Evolutionary conservation across 2,888 invertebrate species (phyloP), one percentile per base, ranked within the genome.

Genomic region (Pristionchus exspectatus): DNA sequence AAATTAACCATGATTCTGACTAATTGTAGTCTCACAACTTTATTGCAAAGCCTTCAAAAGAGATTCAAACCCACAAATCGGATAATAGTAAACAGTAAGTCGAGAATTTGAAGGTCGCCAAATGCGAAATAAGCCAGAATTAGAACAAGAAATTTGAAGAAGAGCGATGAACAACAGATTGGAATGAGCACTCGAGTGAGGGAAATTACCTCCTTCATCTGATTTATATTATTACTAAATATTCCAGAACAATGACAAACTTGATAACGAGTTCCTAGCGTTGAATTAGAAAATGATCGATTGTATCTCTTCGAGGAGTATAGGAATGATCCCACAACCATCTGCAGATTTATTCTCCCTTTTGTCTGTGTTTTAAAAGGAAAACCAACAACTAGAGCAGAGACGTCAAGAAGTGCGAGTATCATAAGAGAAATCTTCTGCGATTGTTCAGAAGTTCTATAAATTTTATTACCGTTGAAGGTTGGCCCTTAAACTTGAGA

Each of bases 141-240:
- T 7, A 74, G 30, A 38, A 74, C 74, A 9, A 38, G 18, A 38
- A 74, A 74, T 38, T 38, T 33, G 74, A 74, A 33, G 18, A 74
- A 2, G 9, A 74, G 38, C 7, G 74, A 74, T 2, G 74, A 74
- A 38, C 33, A 33, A 38, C 74, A 74, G 9, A 74, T 21, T 2
- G 74, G 74, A 21, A 74, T 74, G 74, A 74, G 74, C 5, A 74
- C 38, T 21, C 74, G 74, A 2, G 74, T 74, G 24, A 74, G 74
- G 38, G 38, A 33, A 10, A 33, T 74, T 3, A 74, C 74, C 10
- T 74, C 74, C 16, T 74, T 74, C 4, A 74, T 24, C 74, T 74
- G n/a, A 63, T 24, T 56, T 56, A 56, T 12, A 21, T 56, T 18
- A 63, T 63, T 21, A 44, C 9, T 18, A 50, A 50, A 7, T 9